phyloP scores from a whole-genome alignment of 1,140 invertebrate species.

The Chlorops oryzae region DNA sequence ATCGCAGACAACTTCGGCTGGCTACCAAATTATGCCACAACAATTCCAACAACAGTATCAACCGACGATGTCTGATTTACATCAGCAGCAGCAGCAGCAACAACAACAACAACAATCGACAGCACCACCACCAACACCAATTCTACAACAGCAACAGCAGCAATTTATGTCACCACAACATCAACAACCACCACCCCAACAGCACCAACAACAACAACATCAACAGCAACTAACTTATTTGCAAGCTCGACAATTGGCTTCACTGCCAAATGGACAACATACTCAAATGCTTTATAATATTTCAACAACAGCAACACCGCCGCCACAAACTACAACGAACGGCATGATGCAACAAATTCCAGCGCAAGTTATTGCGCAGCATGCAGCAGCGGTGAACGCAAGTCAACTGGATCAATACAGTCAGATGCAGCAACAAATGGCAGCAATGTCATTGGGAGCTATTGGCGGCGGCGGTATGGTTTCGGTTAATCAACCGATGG shows the following conservation, averaged over 20 bases:
- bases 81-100: conserved; percentile 15
- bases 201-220: conserved; percentile 33
- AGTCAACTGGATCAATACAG: conserved; percentile 25
- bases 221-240: conserved; percentile 13
- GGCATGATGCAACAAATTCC: conserved; percentile 14
- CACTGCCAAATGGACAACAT: conserved; percentile 1
- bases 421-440: conserved; percentile 43
- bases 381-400: conserved; percentile 11
- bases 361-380: conserved; percentile 16
- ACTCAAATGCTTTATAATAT: conserved; percentile 1
- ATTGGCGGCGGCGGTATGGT: not conserved
- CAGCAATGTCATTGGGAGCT: conserved; percentile 28
- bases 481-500: conserved; percentile 16
- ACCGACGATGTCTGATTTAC: not conserved
- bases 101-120: conserved; percentile 22
- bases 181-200: conserved; percentile 27
- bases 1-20: not conserved
- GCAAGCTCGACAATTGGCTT: conserved; percentile 14
- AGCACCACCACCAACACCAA: conserved; percentile 26
- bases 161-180: conserved; percentile 15
- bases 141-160: conserved; percentile 22
- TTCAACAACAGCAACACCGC: conserved; percentile 12
- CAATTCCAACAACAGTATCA: not conserved
- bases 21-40: not conserved
- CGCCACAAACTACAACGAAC: conserved; percentile 27